Percentiles rank a stretch among this genome's conserved stretches.
phyloP scores from a whole-genome alignment of 1,140 invertebrate genomes.

The Trissolcus basalis region DNA sequence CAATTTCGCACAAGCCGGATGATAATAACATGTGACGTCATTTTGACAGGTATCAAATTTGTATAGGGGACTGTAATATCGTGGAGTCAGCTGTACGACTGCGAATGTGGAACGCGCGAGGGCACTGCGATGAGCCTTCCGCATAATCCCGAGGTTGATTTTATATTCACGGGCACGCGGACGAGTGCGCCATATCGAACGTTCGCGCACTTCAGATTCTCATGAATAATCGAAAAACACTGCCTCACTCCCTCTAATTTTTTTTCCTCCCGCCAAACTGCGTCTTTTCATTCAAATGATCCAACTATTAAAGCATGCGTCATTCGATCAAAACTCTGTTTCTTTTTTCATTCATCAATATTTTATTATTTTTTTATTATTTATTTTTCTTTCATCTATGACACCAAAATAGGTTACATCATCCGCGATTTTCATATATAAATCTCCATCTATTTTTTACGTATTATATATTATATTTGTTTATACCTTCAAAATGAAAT shows the following conservation, averaged over 20 bases:
- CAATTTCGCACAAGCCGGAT: conserved; percentile 11
- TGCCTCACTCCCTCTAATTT: conserved; percentile 48
- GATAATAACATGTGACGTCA: conserved; percentile 22
- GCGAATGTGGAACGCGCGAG: conserved; percentile 47
- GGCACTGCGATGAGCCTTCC: conserved; percentile 53
- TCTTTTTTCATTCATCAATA: too few species aligned
- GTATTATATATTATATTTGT: too few species aligned
- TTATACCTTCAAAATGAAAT: too few species aligned
- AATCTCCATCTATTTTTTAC: too few species aligned
- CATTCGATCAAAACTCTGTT: too few species aligned
- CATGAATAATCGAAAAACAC: conserved; percentile 56
- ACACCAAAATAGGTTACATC: too few species aligned
- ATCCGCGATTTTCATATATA: too few species aligned
- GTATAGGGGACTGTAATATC: conserved; percentile 31
- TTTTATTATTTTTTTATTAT: too few species aligned
- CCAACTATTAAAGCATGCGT: conserved; percentile 4
- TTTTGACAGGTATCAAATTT: conserved; percentile 53
- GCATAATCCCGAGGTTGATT: conserved; percentile 57
- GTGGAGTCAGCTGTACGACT: conserved; percentile 20
- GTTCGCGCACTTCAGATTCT: conserved; percentile 50
- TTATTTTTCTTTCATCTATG: too few species aligned
- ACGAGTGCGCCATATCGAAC: conserved; percentile 44
- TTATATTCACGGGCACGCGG: conserved; percentile 54
- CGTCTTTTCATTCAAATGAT: conserved; percentile 40
- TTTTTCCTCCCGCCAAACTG: conserved; percentile 8